These are phyloP conservation scores for Enteromius thamalakanensis DNA, from an alignment of 2,797 vertebrate genomes.

Conservation along the genomic window DNA sequence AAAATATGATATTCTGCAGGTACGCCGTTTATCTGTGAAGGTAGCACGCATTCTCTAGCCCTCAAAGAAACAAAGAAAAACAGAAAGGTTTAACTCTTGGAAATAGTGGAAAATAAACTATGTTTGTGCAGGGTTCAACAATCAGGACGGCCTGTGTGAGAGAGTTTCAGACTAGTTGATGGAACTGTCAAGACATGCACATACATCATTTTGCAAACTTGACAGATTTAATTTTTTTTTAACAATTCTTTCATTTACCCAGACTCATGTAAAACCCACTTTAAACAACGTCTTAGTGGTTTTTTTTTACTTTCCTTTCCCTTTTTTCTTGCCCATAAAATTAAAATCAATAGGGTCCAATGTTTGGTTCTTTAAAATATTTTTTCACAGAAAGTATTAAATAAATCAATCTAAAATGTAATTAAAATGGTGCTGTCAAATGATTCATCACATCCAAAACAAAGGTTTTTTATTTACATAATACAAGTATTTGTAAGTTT, in stretches of 20 bases:
- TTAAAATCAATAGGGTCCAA: not conserved
- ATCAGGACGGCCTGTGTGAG: not conserved
- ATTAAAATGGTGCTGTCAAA: too few relatives aligned
- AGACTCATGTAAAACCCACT: not conserved
- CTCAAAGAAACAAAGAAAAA: conserved; percentile 24
- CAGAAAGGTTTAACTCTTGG: not conserved
- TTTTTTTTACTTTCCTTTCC: not conserved
- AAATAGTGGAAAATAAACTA: not conserved
- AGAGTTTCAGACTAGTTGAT: not conserved
- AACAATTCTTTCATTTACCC: too few relatives aligned
- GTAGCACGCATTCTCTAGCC: conserved; percentile 11
- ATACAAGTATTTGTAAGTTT: too few relatives aligned
- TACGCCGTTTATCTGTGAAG: conserved; percentile 40
- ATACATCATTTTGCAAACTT: not conserved
- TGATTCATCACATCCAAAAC: too few relatives aligned
- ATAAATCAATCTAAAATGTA: too few relatives aligned
- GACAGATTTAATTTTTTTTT: too few relatives aligned
- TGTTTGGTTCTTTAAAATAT: not conserved
- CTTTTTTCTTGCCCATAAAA: not conserved
- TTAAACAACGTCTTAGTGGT: not conserved
- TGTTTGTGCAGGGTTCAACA: not conserved
- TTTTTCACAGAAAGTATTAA: not conserved
- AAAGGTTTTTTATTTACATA: too few relatives aligned
- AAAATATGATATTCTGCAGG: conserved; percentile 56
- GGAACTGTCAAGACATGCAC: not conserved